Conservation (phyloP, 1,140 invertebrate species). For the Phocides pigmalion region DNA sequence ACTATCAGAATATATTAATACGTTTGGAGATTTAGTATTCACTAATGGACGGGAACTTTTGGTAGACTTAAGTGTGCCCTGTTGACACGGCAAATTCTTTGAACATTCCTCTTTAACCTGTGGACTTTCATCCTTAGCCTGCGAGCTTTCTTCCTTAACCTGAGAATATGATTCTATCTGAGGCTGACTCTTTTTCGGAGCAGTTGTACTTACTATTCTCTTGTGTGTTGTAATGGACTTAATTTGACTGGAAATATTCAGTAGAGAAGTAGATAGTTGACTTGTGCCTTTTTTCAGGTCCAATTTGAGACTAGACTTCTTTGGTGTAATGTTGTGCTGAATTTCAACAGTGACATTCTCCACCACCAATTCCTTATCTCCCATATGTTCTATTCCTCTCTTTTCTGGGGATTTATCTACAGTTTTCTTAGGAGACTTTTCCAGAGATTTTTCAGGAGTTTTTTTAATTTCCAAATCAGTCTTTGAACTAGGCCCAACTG, state of each 20-base stretch:
- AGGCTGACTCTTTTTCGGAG: constrained; percentile 56
- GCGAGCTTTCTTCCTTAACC: constrained; percentile 53
- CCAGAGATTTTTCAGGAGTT: constrained; percentile 37
- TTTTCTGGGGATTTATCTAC: constrained; percentile 39
- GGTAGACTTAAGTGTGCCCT: constrained; percentile 65
- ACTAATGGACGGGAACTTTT: constrained; percentile 80
- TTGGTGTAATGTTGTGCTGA: constrained; percentile 76
- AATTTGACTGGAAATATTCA: constrained; percentile 81
- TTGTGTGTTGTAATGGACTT: constrained; percentile 79
- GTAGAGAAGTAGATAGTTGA: constrained; percentile 65
- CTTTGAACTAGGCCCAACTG: constrained; percentile 36
- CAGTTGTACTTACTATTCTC: constrained; percentile 70
- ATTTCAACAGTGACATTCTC: constrained; percentile 79
- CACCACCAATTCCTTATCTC: constrained; percentile 58
- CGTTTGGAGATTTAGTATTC: constrained; percentile 90
- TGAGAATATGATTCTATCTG: constrained; percentile 46
- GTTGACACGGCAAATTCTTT: constrained; percentile 52
- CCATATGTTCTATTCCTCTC: constrained; percentile 38
- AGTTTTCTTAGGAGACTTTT: constrained; percentile 24
- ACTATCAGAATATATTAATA: constrained; percentile 93
- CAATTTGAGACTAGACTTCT: constrained; percentile 73
- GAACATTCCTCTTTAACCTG: constrained; percentile 50
- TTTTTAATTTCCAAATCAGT: not conserved
- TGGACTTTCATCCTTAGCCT: constrained; percentile 52
- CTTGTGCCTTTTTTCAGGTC: constrained; percentile 74